These are phyloP conservation scores for Apotomis turbidana DNA, from an alignment of 2,888 invertebrate genomes.

Conservation along the genomic window DNA sequence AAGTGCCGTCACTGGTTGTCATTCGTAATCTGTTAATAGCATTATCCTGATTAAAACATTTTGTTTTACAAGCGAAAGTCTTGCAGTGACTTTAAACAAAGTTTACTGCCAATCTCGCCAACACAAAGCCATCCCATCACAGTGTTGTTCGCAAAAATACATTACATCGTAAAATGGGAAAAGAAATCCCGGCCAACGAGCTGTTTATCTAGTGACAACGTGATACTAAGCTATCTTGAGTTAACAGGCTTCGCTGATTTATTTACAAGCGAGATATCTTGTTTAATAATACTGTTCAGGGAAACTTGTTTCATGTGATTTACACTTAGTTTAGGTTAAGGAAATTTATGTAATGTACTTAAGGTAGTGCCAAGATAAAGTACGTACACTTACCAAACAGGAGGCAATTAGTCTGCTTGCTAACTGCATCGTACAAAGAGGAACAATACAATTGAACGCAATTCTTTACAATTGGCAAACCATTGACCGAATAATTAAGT, in stretches of 20 bases:
- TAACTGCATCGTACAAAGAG: constrained; percentile 52
- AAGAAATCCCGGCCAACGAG: constrained; percentile 48
- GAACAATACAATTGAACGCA: constrained; percentile 42
- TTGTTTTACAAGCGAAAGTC: background rate
- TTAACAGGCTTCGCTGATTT: constrained; percentile 36
- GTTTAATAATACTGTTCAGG: constrained; percentile 13
- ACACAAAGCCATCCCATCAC: constrained; percentile 37
- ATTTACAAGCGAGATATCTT: constrained; percentile 31
- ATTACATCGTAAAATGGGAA: constrained; percentile 48
- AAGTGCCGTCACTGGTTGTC: too few species aligned
- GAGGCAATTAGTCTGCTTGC: constrained; percentile 42
- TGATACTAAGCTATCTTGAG: constrained; percentile 44
- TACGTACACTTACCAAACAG: constrained; percentile 9
- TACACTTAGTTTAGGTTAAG: background rate
- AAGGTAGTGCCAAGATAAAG: background rate
- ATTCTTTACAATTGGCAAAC: constrained; percentile 52
- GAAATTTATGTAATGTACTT: background rate
- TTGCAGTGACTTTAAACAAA: constrained; percentile 19
- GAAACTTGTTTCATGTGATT: background rate
- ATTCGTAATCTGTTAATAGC: background rate
- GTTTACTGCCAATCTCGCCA: constrained; percentile 40
- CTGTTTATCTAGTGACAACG: constrained; percentile 44
- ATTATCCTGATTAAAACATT: constrained; percentile 15
- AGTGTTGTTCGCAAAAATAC: constrained; percentile 48
- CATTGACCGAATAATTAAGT: constrained; percentile 59